Evolutionary conservation across 2,888 invertebrate species (phyloP), one percentile per base, ranked within the genome.

Genomic region (Dryocosmus kuriphilus): DNA sequence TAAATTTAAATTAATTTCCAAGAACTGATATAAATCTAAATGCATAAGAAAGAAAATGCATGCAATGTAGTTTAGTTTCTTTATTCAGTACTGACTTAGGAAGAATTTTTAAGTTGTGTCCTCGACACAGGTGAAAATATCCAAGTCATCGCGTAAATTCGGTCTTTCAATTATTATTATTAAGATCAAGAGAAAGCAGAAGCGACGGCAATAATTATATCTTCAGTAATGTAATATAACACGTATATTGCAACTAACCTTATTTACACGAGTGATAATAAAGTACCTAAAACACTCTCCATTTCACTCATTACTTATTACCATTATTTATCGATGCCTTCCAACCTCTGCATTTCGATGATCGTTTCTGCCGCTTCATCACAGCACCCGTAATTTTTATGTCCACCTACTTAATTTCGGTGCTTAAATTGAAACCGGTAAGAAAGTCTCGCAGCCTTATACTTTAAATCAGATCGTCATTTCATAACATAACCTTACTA

Each of bases 121-220:
- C n/a, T 51, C n/a, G n/a, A n/a, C 51, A n/a, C 51, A 35, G 35
- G 35, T 19, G 35, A 22, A 32, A 63, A 35, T 35, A 11, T 14
- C 63, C 51, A 51, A 65, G n/a, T 22, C 63, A 22, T 38, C 32
- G 9, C 38, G 38, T 24, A 38, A 65, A 65, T 65, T 65, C 41
- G 27, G 41, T 65, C 19, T 41, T 65, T 65, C 8, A 65, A 65
- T 65, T n/a, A n/a, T n/a, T n/a, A n/a, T n/a, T n/a, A n/a, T n/a
- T 65, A 65, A 38, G 19, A 65, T 19, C 65, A 27, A 41, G 65
- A 24, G 65, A 65, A 65, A 65, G 65, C 65, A 65, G 65, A 65
- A 65, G 65, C 65, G 9, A 65, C 65, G 27, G 41, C 65, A 65
- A 65, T 65, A 65, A 65, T 65, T 65, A 65, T 65, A 65, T 65